Percentiles rank a stretch among this genome's conserved stretches.
Conservation (phyloP, 2,797 vertebrate genomes). For the Bryconaethiops microstoma region DNA sequence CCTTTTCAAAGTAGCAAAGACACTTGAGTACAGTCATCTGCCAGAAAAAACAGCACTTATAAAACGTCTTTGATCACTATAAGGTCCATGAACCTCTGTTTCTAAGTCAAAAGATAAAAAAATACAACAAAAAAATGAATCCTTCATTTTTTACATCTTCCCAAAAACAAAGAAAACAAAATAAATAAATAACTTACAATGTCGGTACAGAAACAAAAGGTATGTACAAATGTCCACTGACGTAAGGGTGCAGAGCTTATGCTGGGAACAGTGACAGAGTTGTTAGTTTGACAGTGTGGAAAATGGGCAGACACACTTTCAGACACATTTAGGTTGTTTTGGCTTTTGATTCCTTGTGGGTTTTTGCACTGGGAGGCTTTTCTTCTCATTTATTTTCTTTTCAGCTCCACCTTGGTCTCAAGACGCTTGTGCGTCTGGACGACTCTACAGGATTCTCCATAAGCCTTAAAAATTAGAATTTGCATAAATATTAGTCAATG, state of each 20-base stretch:
- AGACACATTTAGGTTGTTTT: slow-evolving; percentile 34
- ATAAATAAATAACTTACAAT: slow-evolving; percentile 84
- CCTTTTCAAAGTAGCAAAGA: slow-evolving; percentile 40
- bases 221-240: slow-evolving; percentile 30
- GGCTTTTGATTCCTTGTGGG: slow-evolving; percentile 8
- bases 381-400: not conserved
- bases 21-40: slow-evolving; percentile 11
- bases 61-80: slow-evolving; percentile 31
- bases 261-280: not conserved
- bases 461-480: too few relatives aligned
- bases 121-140: slow-evolving; percentile 52
- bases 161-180: slow-evolving; percentile 55
- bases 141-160: slow-evolving; percentile 64
- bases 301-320: slow-evolving; percentile 40
- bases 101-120: slow-evolving; percentile 51
- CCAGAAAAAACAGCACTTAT: slow-evolving; percentile 29
- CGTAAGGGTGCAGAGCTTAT: not conserved
- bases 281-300: slow-evolving; percentile 1
- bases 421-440: not conserved
- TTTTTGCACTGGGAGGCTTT: not conserved
- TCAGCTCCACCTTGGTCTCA: not conserved
- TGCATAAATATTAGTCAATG: not conserved
- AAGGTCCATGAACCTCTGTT: not conserved
- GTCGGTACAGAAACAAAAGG: not conserved
- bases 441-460: not conserved